Base-by-base conservation (phyloP, 2,888 invertebrate genomes). In the Eristalis arbustorum region DNA sequence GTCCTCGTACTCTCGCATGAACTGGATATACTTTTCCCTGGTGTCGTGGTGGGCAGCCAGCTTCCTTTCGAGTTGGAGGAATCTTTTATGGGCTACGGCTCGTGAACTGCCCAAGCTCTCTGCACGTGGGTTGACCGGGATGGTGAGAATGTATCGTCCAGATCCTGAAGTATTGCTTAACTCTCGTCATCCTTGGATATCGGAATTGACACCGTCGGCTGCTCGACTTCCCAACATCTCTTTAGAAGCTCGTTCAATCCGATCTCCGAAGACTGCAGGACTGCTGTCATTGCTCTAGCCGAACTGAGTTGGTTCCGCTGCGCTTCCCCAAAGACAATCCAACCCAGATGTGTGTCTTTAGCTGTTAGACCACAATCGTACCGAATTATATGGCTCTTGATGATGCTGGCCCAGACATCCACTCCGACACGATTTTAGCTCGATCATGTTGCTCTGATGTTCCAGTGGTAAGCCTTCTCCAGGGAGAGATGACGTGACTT, bases 141-240 rank as follows among this genome's bases (percentile, higher is more conserved):
- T 67, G 11, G 64, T 71, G 0, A 78, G 64, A 0, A 71, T 71
- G 14, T 78, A 71, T 23, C 78, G 57, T 2, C 79, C 79, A 3
- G 79, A 22, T 66, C 61, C 0, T 25, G 22, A 80, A 73, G 13
- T 73, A 62, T 1, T 67, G 11, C 31, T 80, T 63, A 6, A 63
- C 73, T 73, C 61, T 79, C 25, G 13, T 79, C 67, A 11, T 79
- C 62, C 3, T 28, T 28, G 1, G 63, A 77, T 13, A 56, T 11
- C 5, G 34, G 2, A 1, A 13, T 0, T 8, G 28, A 1, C n/a
- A 10, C 31, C n/a, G 25, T 74, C 23, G 28, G 49, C 37, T 76
- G 22, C n/a, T 67, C 61, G 1, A 68, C 61, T 5, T 76, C 42
- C 68, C 68, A 68, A n/a, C 61, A 68, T 49, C 5, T 25, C 25